Base-by-base conservation (phyloP, 2,113 vertebrate species). In the Columba livia region DNA sequence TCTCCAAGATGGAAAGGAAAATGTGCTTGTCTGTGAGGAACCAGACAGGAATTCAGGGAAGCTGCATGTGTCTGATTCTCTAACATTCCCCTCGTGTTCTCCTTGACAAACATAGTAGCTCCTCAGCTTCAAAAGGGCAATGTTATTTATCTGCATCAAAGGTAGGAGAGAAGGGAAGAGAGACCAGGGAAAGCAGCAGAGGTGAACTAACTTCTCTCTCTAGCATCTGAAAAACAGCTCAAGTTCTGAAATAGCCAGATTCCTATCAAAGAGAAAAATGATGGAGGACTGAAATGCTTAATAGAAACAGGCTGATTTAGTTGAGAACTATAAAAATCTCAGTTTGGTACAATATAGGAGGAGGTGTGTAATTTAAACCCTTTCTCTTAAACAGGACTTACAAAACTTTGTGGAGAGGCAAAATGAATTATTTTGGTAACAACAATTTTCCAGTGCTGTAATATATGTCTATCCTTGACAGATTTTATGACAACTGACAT, bases 341-440 rank as follows among this genome's bases (percentile, higher is more conserved):
- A 44, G 50, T 65, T 67, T 67, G 42, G 64, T 88, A 62, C 26
- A 6, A 92, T 91, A 88, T 44, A 93, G 50, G 61, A 92, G 56
- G 62, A 83, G 40, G 48, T 65, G 47, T 65, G 73, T 78, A 69
- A 88, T 83, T 91, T 79, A 81, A 90, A 81, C 93, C 50, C 11
- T 82, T 92, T 75, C 72, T 86, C 61, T 83, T 83, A 89, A 95
- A 73, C 12, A 70, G 91, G 83, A 96, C 83, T 92, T 83, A 92
- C 44, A 1, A 79, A 92, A 83, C 53, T 81, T 83, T 97, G 40
- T 83, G n/a, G 13, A 93, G 14, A 94, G 11, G 95, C 86, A 93
- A 93, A 96, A 79, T 24, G 50, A 96, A 94, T 88, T 92, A 79
- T 79, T 93, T 79, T 71, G 69, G 66, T 58, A 85, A 88, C 32